Percentiles rank a stretch among this genome's conserved stretches.
Conservation (phyloP, 1,140 invertebrate species). For the Eumaeus atala region DNA sequence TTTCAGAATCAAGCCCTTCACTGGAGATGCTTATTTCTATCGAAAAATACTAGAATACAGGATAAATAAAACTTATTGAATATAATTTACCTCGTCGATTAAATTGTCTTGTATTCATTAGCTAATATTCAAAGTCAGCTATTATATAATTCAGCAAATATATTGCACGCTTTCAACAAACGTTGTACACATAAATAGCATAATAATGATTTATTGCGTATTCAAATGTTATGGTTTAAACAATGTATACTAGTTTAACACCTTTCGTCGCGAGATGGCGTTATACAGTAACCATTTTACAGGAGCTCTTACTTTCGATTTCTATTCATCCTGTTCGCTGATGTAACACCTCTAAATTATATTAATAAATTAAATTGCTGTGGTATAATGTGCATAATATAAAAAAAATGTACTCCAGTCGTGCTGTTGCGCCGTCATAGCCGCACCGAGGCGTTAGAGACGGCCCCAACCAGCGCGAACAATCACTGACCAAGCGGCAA, state of each 20-base stretch:
- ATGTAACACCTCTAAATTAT: slow-evolving; percentile 26
- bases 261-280: slow-evolving; percentile 33
- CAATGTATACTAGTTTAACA: neutral
- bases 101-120: too few species aligned
- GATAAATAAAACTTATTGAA: too few species aligned
- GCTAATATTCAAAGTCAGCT: too few species aligned
- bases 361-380: slow-evolving; percentile 34
- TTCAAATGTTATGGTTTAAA: too few species aligned
- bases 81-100: too few species aligned
- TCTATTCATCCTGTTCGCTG: slow-evolving; percentile 20
- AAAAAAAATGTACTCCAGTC: slow-evolving; percentile 27
- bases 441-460: slow-evolving; percentile 44
- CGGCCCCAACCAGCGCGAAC: slow-evolving; percentile 50
- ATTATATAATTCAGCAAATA: too few species aligned
- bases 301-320: slow-evolving; percentile 10
- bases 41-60: too few species aligned
- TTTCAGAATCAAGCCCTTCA: too few species aligned
- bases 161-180: too few species aligned
- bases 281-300: slow-evolving; percentile 8
- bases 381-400: slow-evolving; percentile 37
- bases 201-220: too few species aligned
- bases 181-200: too few species aligned
- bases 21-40: too few species aligned
- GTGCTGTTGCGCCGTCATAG: slow-evolving; percentile 37
- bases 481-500: slow-evolving; percentile 55